Evolutionary conservation across 1,140 invertebrate genomes (phyloP), one percentile per base, ranked within the genome.

Genomic region (Nebria ingens): DNA sequence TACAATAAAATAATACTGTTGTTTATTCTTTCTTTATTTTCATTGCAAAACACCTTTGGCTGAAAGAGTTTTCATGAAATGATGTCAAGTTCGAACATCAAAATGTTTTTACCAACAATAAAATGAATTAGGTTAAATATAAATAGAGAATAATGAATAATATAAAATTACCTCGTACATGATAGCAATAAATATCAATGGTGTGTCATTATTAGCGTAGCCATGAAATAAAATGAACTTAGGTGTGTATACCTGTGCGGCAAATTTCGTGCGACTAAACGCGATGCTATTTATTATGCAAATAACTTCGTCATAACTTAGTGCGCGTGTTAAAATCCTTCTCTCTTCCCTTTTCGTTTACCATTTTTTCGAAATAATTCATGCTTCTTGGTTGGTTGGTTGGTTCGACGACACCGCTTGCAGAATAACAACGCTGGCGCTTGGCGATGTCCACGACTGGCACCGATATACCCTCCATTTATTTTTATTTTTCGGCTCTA

Each of bases 281-380:
- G 55, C 56, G 50, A 55, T 56, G 51, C 53, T 55, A 60, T 60
- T 58, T 53, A 60, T 60, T 56, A 60, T 60, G 53, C 57, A 54
- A 60, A 58, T 60, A 58, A 58, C 56, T 57, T 23, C 53, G 56
- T 59, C 58, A 25, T 57, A 59, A 55, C 52, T 57, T 57, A 53
- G 56, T 55, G 52, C 42, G 55, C 58, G 58, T 59, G 56, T 56
- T 53, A 60, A 58, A 56, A 53, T 53, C 15, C 52, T 49, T 51
- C 52, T n/a, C 25, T 42, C 34, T 52, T 45, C 34, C 52, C 51
- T 9, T 34, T 57, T 57, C 49, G 59, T 61, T 61, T 61, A 54
- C 60, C 56, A 58, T 34, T 58, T 60, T 60, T 60, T 42, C 19
- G 34, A 56, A 60, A 60, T 61, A 59, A 57, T 59, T 61, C 56